These are phyloP conservation scores for Anastrepha ludens DNA, from an alignment of 1,140 invertebrate species.

Conservation along the genomic window DNA sequence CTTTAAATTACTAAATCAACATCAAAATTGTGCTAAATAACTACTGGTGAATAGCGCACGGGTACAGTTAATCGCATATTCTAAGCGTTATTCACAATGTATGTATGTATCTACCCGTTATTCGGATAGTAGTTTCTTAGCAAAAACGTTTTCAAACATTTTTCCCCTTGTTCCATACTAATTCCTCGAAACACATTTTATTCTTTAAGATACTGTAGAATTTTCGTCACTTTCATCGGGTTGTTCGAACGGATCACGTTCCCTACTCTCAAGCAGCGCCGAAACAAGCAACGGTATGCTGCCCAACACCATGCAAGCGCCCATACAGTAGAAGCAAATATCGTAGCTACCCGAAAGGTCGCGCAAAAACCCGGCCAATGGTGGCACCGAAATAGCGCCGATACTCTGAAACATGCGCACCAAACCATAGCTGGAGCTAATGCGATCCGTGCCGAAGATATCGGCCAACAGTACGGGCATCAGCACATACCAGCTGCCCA, in stretches of 20 bases:
- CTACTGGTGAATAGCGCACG: background rate
- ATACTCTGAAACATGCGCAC: conserved; percentile 85
- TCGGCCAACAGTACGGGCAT: conserved; percentile 84
- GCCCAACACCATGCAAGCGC: conserved; percentile 83
- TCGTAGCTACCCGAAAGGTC: conserved; percentile 83
- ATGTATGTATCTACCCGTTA: too few relatives aligned
- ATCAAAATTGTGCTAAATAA: background rate
- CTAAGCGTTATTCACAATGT: too few relatives aligned
- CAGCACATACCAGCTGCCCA: conserved; percentile 84
- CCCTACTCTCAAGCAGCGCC: conserved; percentile 66
- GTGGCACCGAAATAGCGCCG: conserved; percentile 83
- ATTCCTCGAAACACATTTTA: background rate
- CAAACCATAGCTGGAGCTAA: conserved; percentile 84
- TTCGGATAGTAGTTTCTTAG: too few relatives aligned
- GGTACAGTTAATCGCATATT: background rate
- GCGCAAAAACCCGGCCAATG: conserved; percentile 80
- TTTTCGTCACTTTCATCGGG: conserved; percentile 65
- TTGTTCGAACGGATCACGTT: conserved; percentile 66
- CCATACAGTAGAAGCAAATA: conserved; percentile 84
- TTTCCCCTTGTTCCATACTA: background rate
- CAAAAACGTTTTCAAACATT: background rate
- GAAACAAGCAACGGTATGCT: conserved; percentile 78
- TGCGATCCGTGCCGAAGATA: conserved; percentile 82
- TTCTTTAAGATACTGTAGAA: conserved; percentile 57
- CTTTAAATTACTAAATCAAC: background rate